Evolutionary conservation across 2,113 vertebrate species (phyloP), one percentile per base, ranked within the genome.

Genomic region (Alectura lathami): DNA sequence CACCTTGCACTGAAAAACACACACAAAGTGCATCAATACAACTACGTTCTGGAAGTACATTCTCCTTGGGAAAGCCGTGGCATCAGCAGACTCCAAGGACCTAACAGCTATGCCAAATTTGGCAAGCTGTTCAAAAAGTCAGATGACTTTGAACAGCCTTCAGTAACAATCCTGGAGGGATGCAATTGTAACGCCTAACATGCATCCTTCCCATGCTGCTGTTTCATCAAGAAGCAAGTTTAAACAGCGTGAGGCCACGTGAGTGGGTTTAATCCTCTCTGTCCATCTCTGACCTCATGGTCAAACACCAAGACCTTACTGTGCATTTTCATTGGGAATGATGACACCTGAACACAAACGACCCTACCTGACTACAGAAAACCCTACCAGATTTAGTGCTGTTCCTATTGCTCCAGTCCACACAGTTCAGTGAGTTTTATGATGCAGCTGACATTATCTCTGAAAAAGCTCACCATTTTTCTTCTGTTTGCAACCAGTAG

Each of bases 201-300:
- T 2, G 0, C 21, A 24, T 1, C 1, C 9, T 80, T 75, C 24
- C 29, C 17, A 5, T 27, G 11, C 14, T 72, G 10, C 34, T 47
- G 54, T 50, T 34, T 53, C 11, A 42, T 12, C 38, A 57, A 50
- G 23, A n/a, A 68, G 23, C 8, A 42, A 32, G 17, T 15, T 29
- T 40, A 51, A 0, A 1, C 13, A 53, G 26, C 18, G 8, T 2
- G 3, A 17, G 22, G n/a, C 5, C 8, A 3, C 43, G 24, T 15
- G 20, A 69, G 6, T 48, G 24, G 13, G 16, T 3, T 40, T 74
- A 69, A 32, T 36, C 36, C 80, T 60, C 38, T 34, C 56, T 38
- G 6, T 78, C 17, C 21, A 8, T 66, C 32, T 80, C 27, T n/a
- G 29, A 32, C 43, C 34, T n/a, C 26, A 36, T 6, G 26, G 68